These are phyloP conservation scores for Sebastes schlegelii DNA, from an alignment of 2,113 vertebrate species.

Conservation along the genomic window DNA sequence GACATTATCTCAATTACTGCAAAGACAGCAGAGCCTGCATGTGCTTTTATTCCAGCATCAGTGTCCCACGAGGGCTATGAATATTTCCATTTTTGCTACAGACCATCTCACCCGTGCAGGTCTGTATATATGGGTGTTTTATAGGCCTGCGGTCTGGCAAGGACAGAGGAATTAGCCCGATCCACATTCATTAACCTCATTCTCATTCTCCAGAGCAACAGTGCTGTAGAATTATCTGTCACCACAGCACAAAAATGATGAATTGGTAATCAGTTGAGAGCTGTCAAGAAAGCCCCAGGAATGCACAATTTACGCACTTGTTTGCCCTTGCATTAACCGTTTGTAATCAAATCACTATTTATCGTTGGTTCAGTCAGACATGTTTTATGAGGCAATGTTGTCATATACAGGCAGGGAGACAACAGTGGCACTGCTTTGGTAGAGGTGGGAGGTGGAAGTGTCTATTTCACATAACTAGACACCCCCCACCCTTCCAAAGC, in stretches of 20 bases:
- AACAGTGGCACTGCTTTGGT: constrained; percentile 49
- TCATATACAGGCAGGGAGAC: constrained; percentile 66
- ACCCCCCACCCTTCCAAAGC: constrained; percentile 39
- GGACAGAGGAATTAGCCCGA: constrained; percentile 83
- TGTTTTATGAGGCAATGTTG: constrained; percentile 72
- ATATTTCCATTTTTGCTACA: constrained; percentile 70
- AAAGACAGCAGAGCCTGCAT: constrained; percentile 42
- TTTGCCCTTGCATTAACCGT: constrained; percentile 84
- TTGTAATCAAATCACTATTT: constrained; percentile 86
- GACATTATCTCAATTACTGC: constrained; percentile 55
- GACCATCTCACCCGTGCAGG: constrained; percentile 62
- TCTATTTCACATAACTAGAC: constrained; percentile 46
- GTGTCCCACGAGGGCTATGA: constrained; percentile 62
- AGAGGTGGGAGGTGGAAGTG: constrained; percentile 44
- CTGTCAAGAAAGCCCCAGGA: constrained; percentile 83
- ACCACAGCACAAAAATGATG: constrained; percentile 80
- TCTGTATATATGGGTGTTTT: constrained; percentile 72
- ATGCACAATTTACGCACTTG: constrained; percentile 81
- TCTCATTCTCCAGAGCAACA: constrained; percentile 81
- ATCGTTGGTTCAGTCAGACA: constrained; percentile 72
- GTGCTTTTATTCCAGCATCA: constrained; percentile 53
- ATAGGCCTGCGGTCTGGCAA: constrained; percentile 79
- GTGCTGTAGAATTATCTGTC: constrained; percentile 75
- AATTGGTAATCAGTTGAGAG: constrained; percentile 86
- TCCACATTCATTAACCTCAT: constrained; percentile 85